These are phyloP conservation scores for Chaetorhynchus papuensis DNA, from an alignment of 2,113 vertebrate genomes.

Conservation along the genomic window DNA sequence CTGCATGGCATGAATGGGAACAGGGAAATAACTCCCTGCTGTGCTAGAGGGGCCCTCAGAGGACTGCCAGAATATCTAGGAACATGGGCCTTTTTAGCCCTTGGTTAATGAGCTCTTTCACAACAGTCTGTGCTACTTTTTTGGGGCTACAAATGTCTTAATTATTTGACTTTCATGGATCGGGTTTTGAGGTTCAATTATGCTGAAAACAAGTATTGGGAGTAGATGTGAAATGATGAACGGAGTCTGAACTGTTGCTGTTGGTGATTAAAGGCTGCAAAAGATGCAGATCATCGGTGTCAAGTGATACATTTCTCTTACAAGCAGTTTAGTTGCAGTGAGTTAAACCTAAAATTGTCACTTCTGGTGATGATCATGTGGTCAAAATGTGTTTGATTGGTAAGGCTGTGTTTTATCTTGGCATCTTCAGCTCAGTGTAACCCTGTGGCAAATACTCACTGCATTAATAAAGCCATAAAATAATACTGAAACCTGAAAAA, in stretches of 20 bases:
- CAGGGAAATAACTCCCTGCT: not conserved
- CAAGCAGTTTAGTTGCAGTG: not conserved
- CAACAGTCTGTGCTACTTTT: not conserved
- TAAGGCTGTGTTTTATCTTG: not conserved
- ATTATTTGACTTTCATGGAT: not conserved
- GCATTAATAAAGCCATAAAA: not conserved
- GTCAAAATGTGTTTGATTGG: not conserved
- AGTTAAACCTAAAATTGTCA: not conserved
- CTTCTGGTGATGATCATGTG: accelerated
- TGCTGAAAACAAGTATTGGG: not conserved
- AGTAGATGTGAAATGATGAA: not conserved
- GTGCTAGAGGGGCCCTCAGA: not conserved
- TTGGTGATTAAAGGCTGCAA: not conserved
- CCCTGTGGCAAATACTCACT: not conserved
- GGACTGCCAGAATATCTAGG: not conserved
- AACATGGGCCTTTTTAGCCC: not conserved
- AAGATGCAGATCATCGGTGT: accelerated
- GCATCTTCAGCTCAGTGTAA: not conserved
- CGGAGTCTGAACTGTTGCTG: accelerated
- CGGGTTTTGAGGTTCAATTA: not conserved
- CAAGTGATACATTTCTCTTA: not conserved
- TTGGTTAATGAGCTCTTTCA: not conserved
- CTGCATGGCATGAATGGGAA: not conserved
- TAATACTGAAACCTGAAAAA: not conserved
- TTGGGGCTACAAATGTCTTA: not conserved